Percentiles rank a stretch among this genome's conserved stretches.
phyloP scores from a whole-genome alignment of 1,140 invertebrate genomes.

The Caenorhabditis remanei region DNA sequence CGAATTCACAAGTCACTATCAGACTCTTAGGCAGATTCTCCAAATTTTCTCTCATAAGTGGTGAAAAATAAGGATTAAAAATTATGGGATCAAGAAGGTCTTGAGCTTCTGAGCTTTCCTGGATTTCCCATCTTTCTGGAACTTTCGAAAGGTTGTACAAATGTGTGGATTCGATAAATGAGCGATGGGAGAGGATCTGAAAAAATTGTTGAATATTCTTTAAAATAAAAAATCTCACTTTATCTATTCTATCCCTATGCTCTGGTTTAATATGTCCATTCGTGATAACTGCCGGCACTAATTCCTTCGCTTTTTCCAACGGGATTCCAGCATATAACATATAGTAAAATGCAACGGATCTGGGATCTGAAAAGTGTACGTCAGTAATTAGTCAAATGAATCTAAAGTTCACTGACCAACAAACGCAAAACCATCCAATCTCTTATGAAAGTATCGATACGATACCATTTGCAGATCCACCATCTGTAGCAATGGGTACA shows the following conservation, averaged over 20 bases:
- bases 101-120: neutral
- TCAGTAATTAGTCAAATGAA: no score
- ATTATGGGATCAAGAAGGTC: conserved; percentile 3
- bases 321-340: conserved; percentile 65
- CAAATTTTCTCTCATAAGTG: conserved; percentile 31
- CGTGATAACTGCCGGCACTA: neutral
- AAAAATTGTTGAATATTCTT: neutral
- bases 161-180: conserved; percentile 49
- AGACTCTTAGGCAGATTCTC: neutral
- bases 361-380: conserved; percentile 56
- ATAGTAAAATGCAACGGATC: conserved; percentile 65
- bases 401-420: conserved; percentile 41
- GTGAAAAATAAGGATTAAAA: conserved; percentile 55
- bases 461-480: conserved; percentile 63
- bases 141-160: conserved; percentile 31
- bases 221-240: conserved; percentile 5
- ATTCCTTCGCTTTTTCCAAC: conserved; percentile 27
- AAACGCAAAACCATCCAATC: conserved; percentile 61
- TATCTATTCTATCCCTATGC: conserved; percentile 33
- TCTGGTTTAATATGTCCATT: conserved; percentile 57
- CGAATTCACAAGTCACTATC: conserved; percentile 39
- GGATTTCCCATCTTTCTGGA: conserved; percentile 4
- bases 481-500: conserved; percentile 65
- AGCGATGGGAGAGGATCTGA: neutral
- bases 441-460: conserved; percentile 60